Evolutionary conservation across 1,140 invertebrate genomes (phyloP), one percentile per base, ranked within the genome.

Genomic region (Drosophila rufa): DNA sequence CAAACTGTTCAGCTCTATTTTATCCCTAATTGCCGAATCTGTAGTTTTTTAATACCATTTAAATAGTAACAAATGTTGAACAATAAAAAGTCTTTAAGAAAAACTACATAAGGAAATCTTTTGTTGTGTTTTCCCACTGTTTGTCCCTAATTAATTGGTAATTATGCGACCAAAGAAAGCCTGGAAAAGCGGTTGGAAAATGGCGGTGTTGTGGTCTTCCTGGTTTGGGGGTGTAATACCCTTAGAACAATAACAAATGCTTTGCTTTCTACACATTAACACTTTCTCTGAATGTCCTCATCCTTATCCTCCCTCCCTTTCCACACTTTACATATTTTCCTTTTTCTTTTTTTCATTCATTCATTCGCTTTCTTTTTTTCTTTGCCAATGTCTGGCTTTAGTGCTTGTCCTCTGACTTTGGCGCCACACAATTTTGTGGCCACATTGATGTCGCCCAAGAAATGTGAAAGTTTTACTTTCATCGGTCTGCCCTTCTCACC

Each of bases 51-150:
- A 36, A 36, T 11, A 3, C 33, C 33, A 11, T 12, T 12, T 11
- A 36, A 36, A 36, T 36, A 36, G 0, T 11, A 36, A 3, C 12
- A 36, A 36, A 36, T 25, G 22, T 25, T 25, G 3, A 25, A 25
- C 22, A 25, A 25, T 4, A 25, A 4, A 25, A 25, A 4, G 3
- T 25, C 22, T 25, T 0, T 25, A 25, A 2, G 22, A 40, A 38
- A 19, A 60, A 58, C 42, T 33, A 48, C 75, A 82, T 79, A 79
- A 69, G 64, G 70, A 82, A 82, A 82, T 69, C 82, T 68, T 22
- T 56, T 50, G 33, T 38, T 69, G 47, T 53, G 58, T 33, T 27
- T 36, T 51, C 50, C 51, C 80, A 75, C 80, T 75, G 51, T 75
- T 51, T 61, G 56, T 40, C 53, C 51, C 80, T 75, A 75, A 70